phyloP scores from a whole-genome alignment of 2,113 vertebrate genomes.

The Origma solitaria region DNA sequence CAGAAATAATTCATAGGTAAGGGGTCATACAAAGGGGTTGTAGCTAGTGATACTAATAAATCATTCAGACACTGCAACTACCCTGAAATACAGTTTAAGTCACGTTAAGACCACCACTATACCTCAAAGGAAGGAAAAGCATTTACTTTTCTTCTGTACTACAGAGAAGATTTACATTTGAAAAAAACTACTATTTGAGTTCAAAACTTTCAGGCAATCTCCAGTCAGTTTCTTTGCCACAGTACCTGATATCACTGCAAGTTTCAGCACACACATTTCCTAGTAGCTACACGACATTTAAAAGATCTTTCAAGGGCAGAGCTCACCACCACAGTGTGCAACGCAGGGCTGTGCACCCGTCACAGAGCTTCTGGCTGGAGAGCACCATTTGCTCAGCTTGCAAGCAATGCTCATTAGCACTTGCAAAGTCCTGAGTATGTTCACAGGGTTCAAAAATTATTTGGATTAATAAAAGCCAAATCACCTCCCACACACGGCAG shows the following conservation, averaged over 20 bases:
- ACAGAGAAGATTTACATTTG: not conserved
- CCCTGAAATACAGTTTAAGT: not conserved
- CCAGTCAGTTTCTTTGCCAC: not conserved
- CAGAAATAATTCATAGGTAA: conserved; percentile 17
- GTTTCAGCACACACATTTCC: not conserved
- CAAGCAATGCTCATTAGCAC: not conserved
- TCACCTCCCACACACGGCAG: not conserved
- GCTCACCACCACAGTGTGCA: not conserved
- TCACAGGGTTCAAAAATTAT: not conserved
- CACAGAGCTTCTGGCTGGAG: not conserved
- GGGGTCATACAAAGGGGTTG: not conserved
- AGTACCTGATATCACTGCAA: not conserved
- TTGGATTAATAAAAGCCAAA: not conserved
- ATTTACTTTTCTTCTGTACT: not conserved
- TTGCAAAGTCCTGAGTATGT: not conserved
- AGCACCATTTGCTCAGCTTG: not conserved
- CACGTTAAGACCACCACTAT: not conserved
- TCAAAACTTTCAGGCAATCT: not conserved
- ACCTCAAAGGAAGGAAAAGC: not conserved
- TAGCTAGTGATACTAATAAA: not conserved
- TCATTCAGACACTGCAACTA: not conserved
- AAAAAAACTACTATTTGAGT: not conserved
- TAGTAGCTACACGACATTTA: not conserved
- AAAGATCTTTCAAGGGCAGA: not conserved
- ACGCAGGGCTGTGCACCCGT: rapidly evolving